A percentile compares a stretch with the other conserved stretches of the same genome.
phyloP scores from a whole-genome alignment of 2,797 vertebrate species.

The Lophotriccus pileatus region DNA sequence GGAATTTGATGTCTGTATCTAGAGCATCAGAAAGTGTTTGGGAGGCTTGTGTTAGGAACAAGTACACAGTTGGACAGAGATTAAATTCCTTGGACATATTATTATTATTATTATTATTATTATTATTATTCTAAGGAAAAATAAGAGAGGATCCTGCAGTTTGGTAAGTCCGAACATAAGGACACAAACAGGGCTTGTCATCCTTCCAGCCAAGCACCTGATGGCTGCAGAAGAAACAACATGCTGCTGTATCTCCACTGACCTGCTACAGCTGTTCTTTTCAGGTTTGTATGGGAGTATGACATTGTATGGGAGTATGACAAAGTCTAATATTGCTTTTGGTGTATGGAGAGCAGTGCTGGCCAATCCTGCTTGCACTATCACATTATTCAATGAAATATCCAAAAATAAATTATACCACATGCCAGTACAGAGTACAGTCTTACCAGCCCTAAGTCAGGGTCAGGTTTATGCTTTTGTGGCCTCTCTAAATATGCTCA shows the following conservation, averaged over 20 bases:
- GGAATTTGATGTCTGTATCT: neutral
- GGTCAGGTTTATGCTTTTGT: neutral
- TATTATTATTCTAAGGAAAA: neutral
- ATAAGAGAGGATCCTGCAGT: neutral
- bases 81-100: neutral
- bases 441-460: neutral
- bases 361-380: neutral
- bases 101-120: neutral
- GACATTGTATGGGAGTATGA: neutral
- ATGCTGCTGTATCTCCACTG: neutral
- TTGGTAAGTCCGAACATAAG: neutral
- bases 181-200: neutral
- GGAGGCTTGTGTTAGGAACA: neutral
- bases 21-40: neutral
- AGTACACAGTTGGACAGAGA: neutral
- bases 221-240: neutral
- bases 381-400: neutral
- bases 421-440: neutral
- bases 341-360: neutral
- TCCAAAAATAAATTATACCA: neutral
- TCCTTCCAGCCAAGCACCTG: neutral
- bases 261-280: neutral
- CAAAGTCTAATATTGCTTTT: neutral
- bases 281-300: no score
- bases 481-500: neutral